Base-by-base conservation (phyloP, 2,888 invertebrate genomes). In the Scaptomyza caliginosa region DNA sequence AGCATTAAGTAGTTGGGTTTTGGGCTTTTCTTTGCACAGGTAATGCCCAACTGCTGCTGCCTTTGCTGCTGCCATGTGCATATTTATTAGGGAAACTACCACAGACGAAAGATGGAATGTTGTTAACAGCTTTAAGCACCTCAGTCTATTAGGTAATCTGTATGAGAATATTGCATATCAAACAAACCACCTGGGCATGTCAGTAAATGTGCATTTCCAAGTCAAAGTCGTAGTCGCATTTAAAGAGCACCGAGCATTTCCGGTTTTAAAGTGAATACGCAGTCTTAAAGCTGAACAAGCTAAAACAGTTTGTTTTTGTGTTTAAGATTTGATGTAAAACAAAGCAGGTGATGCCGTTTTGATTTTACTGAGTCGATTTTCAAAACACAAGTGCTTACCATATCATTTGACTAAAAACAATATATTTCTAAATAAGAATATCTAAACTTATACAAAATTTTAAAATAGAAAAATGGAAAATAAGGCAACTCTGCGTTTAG, bases 1-100 rank as follows among this genome's bases (percentile, higher is more conserved):
- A 69, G 68, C 65, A 54, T 54, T 75, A 75, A 77, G 75, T 69
- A 73, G 77, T 73, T 59, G 55, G 56, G 52, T 50, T 58, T 67
- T 34, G 63, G 74, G 60, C 13, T 54, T 68, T 60, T 39, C 52
- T 54, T 45, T 54, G 32, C 52, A 38, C 64, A 65, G 74, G 60
- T 59, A 74, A 50, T 39, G 21, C 57, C 51, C 52, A 11, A 16
- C 34, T 16, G 34, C 6, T 32, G 26, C 26, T 26, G 26, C 26
- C 10, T 1, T 8, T 26, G 10, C 10, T 45, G 11, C 30, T 30
- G 21, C 34, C 36, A 26, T 49, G n/a, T 40, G 26, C 24, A 21
- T 48, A 42, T 60, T 60, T 60, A 39, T 39, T 28, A 7, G 16
- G 16, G 21, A 45, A 24, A 36, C 62, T 40, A 42, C 17, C 21